phyloP scores from a whole-genome alignment of 2,113 vertebrate species.

The Probosciger aterrimus region DNA sequence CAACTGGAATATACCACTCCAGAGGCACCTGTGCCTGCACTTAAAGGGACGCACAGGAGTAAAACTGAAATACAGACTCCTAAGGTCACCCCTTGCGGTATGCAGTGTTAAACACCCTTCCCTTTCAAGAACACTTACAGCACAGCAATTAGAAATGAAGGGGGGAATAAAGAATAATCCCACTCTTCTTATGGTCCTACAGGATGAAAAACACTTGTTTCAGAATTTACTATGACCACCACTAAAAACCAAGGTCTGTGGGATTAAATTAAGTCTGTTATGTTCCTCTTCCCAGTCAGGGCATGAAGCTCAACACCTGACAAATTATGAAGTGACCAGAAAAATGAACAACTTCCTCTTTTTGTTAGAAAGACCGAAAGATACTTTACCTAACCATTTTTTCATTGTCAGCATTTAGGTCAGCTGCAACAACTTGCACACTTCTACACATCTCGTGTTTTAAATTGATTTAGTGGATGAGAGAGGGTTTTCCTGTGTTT shows the following conservation, averaged over 20 bases:
- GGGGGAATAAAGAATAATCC: background rate
- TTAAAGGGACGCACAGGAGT: background rate
- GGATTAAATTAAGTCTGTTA: background rate
- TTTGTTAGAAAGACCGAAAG: background rate
- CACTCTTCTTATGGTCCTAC: background rate
- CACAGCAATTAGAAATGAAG: background rate
- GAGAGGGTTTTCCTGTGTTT: background rate
- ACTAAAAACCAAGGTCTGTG: background rate
- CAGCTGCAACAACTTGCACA: background rate
- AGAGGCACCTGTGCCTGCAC: background rate
- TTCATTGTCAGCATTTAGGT: background rate
- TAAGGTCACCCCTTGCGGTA: rapidly evolving
- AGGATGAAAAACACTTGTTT: background rate
- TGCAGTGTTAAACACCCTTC: background rate
- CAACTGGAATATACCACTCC: background rate
- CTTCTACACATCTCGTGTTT: background rate
- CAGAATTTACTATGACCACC: background rate
- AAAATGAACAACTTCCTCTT: background rate
- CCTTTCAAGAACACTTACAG: background rate
- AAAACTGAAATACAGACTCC: background rate
- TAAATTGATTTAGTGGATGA: background rate
- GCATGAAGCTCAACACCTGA: background rate
- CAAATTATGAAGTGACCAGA: background rate
- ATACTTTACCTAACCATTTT: background rate
- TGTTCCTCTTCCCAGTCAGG: background rate